These are phyloP conservation scores for Mormyrus proboscirostris DNA, from an alignment of 2,797 vertebrate species.

Conservation along the genomic window DNA sequence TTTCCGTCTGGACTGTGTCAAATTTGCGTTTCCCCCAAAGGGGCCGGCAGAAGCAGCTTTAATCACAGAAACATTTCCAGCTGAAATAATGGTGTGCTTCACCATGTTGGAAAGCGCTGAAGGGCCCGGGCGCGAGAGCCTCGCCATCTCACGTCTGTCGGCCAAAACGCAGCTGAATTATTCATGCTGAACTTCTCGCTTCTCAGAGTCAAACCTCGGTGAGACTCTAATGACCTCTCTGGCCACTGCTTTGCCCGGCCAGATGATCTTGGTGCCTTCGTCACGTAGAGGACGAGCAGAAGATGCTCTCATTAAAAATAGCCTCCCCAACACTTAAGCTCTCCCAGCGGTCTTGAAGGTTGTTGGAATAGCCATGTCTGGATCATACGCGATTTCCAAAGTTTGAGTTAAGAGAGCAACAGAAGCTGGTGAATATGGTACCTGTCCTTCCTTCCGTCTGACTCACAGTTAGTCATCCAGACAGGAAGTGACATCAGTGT, in stretches of 20 bases:
- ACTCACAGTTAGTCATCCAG: not conserved
- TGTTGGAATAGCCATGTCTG: not conserved
- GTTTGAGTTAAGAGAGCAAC: not conserved
- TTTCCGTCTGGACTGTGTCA: not conserved
- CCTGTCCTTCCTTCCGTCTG: not conserved
- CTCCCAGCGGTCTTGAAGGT: not conserved
- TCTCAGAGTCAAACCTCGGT: conserved; percentile 15
- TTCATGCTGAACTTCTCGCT: conserved; percentile 9
- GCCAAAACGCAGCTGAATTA: conserved; percentile 9
- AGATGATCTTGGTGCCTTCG: conserved; percentile 14
- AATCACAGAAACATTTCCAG: not conserved
- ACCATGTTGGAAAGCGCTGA: not conserved
- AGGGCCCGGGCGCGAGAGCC: not conserved
- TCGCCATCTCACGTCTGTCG: not conserved
- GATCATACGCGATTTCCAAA: not conserved
- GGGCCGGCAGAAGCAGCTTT: not conserved
- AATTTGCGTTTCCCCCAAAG: not conserved
- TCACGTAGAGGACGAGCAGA: not conserved
- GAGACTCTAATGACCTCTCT: conserved; percentile 11
- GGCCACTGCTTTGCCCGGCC: not conserved
- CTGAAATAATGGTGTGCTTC: not conserved
- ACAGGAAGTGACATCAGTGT: not conserved
- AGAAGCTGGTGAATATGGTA: not conserved
- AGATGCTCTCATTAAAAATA: conserved; percentile 4
- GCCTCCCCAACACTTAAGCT: not conserved